Conservation (phyloP, 2,797 vertebrate species). For the Hippopotamyrus pictus region DNA sequence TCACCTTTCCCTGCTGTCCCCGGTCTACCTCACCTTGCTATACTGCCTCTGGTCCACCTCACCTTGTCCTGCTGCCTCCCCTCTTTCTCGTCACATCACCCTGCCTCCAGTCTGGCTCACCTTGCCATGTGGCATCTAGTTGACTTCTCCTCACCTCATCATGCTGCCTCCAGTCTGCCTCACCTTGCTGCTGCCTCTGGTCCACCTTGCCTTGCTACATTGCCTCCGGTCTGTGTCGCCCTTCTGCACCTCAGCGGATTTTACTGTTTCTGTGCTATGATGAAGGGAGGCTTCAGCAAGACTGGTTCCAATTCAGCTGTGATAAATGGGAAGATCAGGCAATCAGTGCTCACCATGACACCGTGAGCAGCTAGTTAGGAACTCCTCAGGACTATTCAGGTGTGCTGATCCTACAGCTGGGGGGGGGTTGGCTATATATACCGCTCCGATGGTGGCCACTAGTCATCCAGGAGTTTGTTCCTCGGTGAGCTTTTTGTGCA, state of each 20-base stretch:
- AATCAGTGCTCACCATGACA: constrained; percentile 87
- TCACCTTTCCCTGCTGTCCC: neutral
- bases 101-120: neutral
- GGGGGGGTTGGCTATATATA: constrained; percentile 61
- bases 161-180: neutral
- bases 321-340: constrained; percentile 95
- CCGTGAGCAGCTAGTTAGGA: constrained; percentile 78
- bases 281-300: constrained; percentile 83
- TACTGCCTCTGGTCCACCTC: neutral
- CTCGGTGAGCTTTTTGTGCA: constrained; percentile 53
- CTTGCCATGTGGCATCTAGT: neutral
- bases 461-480: constrained; percentile 62
- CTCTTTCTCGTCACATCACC: neutral
- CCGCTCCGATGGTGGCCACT: constrained; percentile 67
- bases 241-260: constrained; percentile 47
- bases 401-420: constrained; percentile 70
- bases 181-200: neutral
- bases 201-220: neutral
- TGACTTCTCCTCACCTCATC: neutral
- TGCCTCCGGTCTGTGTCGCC: neutral
- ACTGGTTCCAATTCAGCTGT: constrained; percentile 92
- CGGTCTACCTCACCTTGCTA: neutral
- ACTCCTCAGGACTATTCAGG: constrained; percentile 81
- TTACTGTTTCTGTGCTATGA: constrained; percentile 72
- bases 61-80: neutral